phyloP scores from a whole-genome alignment of 2,113 vertebrate species.

The Octodon degus region DNA sequence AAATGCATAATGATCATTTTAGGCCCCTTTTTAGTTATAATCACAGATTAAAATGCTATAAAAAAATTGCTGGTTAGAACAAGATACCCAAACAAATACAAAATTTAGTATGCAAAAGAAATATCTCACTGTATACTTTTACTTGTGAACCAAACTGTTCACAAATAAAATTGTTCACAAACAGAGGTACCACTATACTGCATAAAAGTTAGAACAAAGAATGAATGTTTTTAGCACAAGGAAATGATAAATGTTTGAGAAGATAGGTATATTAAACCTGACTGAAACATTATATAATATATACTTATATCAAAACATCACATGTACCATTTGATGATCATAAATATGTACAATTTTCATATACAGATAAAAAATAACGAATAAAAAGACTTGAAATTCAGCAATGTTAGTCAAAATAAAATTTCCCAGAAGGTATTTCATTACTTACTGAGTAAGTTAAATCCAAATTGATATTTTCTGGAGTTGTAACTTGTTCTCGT shows the following conservation, averaged over 20 bases:
- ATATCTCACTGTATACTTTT: background rate
- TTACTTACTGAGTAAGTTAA: slow-evolving; percentile 95
- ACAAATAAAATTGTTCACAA: background rate
- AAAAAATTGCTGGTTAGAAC: background rate
- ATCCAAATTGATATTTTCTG: slow-evolving; percentile 94
- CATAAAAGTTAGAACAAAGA: background rate
- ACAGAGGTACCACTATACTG: background rate
- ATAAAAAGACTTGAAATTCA: background rate
- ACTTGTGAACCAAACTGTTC: background rate
- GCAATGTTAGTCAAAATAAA: background rate
- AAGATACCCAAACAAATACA: background rate
- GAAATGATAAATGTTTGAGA: slow-evolving; percentile 20
- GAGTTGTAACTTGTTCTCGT: slow-evolving; percentile 90
- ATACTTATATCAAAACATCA: slow-evolving; percentile 1
- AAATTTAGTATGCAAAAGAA: slow-evolving; percentile 2
- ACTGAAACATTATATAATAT: background rate
- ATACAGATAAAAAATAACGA: background rate
- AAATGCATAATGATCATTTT: slow-evolving; percentile 39
- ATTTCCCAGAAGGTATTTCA: background rate
- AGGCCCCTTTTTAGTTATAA: background rate
- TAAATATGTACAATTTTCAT: background rate
- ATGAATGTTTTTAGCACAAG: background rate
- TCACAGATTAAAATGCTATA: slow-evolving; percentile 31
- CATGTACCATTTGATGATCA: background rate
- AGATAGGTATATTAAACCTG: background rate